Evolutionary conservation across 1,140 invertebrate genomes (phyloP), one percentile per base, ranked within the genome.

Genomic region (Choristoneura fumiferana): DNA sequence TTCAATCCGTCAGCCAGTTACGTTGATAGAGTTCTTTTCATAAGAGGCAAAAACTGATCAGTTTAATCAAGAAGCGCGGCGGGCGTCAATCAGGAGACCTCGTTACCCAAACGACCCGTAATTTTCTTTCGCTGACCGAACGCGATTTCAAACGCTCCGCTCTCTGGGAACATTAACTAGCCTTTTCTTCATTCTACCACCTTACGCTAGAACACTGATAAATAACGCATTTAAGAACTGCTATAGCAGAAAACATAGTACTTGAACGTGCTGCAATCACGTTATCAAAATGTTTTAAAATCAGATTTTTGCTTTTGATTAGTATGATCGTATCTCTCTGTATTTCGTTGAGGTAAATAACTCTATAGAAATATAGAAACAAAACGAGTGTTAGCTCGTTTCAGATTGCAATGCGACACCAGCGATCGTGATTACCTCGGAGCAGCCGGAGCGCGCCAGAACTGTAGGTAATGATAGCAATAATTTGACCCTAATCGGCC

Each of bases 401-500:
- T 69, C 68, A 76, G 65, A 72, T 75, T 69, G 76, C 71, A 68
- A 54, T 67, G 67, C 70, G 71, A 68, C 67, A n/a, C n/a, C n/a
- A 76, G 62, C 57, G 58, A 57, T 37, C 66, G 72, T 79, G 78
- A 84, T 85, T 83, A 80, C 72, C 72, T 62, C 65, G 66, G 66
- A 66, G 71, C 66, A 67, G 63, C 74, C 67, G 63, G 61, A 33
- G 17, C 33, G 68, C 69, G 67, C 68, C 71, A 67, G 58, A 62
- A 65, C 75, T 71, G 74, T 86, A 49, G 43, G 43, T 49, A 87
- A 87, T 84, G 80, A 79, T 72, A 73, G 83, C 74, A 78, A 87
- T 87, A 87, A 87, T 87, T 86, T 79, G 78, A 74, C 72, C 78
- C 74, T 86, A 85, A 86, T 84, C 75, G 82, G 72, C 74, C 70